Evolutionary conservation across 2,797 vertebrate species (phyloP).

Genomic region (Ceryle rudis): DNA sequence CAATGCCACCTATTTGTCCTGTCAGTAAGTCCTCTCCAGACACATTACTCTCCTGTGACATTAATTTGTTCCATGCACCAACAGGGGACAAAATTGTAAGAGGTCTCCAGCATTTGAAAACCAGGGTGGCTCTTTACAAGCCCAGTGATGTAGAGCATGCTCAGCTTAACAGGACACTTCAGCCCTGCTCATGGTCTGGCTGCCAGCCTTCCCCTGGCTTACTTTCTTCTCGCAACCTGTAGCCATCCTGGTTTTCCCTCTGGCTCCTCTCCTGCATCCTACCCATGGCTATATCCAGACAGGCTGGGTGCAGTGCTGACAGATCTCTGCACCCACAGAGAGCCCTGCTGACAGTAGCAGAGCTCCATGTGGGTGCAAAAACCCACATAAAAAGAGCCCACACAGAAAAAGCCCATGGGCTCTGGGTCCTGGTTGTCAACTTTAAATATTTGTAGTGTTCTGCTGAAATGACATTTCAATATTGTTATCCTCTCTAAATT

Average conservation of each 20-base stretch:
- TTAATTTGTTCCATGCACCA: background rate
- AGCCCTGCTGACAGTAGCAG: background rate
- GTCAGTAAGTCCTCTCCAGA: background rate
- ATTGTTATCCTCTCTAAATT: background rate
- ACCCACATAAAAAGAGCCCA: constrained; percentile 10
- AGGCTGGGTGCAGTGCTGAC: background rate
- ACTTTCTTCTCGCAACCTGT: background rate
- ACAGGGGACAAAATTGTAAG: background rate
- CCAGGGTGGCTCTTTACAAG: background rate
- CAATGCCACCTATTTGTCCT: background rate
- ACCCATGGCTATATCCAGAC: background rate
- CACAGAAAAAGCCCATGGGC: background rate
- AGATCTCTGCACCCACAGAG: background rate
- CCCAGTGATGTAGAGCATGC: background rate
- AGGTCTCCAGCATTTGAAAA: background rate
- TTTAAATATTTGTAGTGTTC: background rate
- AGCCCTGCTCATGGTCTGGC: rapidly evolving
- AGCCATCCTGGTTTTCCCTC: background rate
- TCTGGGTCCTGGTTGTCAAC: background rate
- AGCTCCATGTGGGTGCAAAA: background rate
- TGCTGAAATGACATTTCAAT: background rate
- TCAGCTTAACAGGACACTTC: background rate
- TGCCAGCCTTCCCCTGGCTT: background rate
- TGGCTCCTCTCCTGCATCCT: background rate
- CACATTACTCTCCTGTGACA: background rate